These are phyloP conservation scores for Danionella cerebrum DNA, from an alignment of 2,113 vertebrate species.

Conservation along the genomic window DNA sequence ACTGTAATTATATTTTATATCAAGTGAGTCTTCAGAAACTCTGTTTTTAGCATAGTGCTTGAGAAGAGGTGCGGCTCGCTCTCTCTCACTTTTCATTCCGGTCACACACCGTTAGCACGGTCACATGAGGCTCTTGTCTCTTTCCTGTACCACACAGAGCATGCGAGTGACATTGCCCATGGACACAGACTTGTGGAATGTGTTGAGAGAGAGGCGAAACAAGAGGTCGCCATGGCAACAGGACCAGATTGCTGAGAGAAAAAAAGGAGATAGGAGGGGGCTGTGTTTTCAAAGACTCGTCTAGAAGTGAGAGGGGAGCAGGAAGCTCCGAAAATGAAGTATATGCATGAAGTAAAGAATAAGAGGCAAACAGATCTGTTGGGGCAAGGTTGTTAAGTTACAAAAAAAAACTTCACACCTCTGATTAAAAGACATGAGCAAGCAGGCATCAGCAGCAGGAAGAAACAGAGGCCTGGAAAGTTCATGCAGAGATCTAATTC, in stretches of 20 bases:
- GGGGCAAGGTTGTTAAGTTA: neutral
- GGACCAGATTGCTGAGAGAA: slow-evolving; percentile 32
- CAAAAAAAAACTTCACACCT: slow-evolving; percentile 37
- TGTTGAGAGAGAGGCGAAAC: slow-evolving; percentile 60
- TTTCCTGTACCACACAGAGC: slow-evolving; percentile 6
- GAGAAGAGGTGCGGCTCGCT: neutral
- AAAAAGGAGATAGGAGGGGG: neutral
- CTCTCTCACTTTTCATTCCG: neutral
- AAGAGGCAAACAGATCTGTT: neutral
- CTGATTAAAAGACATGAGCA: slow-evolving; percentile 33
- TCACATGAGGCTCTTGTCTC: slow-evolving; percentile 3
- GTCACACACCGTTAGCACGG: neutral
- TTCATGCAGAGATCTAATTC: neutral
- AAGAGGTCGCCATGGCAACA: slow-evolving; percentile 62
- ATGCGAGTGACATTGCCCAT: slow-evolving; percentile 51
- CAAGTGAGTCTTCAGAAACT: too few relatives aligned
- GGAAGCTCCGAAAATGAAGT: neutral
- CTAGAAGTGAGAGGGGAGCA: neutral
- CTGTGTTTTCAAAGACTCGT: neutral
- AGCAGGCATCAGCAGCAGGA: slow-evolving; percentile 22
- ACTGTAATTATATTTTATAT: too few relatives aligned
- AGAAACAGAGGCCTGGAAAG: slow-evolving; percentile 16
- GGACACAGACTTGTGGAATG: slow-evolving; percentile 58
- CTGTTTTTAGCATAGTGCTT: neutral
- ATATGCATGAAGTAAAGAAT: neutral